A percentile compares a stretch with the other conserved stretches of the same genome.
These are phyloP conservation scores for Sinohyriopsis cumingii DNA, from an alignment of 2,888 invertebrate genomes.

Conservation along the genomic window DNA sequence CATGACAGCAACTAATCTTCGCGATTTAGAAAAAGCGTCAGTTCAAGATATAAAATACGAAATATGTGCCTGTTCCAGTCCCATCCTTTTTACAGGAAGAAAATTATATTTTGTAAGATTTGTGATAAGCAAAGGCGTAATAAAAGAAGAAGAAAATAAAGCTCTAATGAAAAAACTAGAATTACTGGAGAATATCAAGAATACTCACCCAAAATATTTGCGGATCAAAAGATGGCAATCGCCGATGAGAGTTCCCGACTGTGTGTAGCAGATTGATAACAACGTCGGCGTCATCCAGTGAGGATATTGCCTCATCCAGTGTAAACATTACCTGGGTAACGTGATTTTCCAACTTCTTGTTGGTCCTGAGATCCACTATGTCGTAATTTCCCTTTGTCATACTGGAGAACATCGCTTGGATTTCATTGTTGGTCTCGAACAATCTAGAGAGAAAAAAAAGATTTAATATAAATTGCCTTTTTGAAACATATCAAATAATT, in stretches of 20 bases:
- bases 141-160: too few relatives aligned
- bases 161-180: too few relatives aligned
- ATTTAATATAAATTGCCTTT: too few relatives aligned
- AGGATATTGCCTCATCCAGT: constrained; percentile 90
- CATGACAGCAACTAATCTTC: too few relatives aligned
- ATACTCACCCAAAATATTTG: constrained; percentile 88
- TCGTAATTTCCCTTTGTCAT: constrained; percentile 67
- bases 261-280: constrained; percentile 88
- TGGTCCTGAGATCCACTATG: constrained; percentile 85
- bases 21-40: too few relatives aligned
- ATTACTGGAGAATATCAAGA: too few relatives aligned
- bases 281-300: constrained; percentile 88
- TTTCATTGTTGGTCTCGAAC: constrained; percentile 52
- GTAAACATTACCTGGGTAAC: constrained; percentile 92
- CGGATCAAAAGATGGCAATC: constrained; percentile 87
- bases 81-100: too few relatives aligned
- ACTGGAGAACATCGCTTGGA: constrained; percentile 43
- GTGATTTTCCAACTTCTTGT: constrained; percentile 88
- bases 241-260: constrained; percentile 86
- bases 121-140: too few relatives aligned
- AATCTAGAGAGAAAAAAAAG: constrained; percentile 36
- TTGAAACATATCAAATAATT: too few relatives aligned
- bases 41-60: too few relatives aligned
- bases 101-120: too few relatives aligned
- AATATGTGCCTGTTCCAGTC: too few relatives aligned